Conservation (phyloP, 2,113 vertebrate species). For the Phalacrocorax aristotelis region DNA sequence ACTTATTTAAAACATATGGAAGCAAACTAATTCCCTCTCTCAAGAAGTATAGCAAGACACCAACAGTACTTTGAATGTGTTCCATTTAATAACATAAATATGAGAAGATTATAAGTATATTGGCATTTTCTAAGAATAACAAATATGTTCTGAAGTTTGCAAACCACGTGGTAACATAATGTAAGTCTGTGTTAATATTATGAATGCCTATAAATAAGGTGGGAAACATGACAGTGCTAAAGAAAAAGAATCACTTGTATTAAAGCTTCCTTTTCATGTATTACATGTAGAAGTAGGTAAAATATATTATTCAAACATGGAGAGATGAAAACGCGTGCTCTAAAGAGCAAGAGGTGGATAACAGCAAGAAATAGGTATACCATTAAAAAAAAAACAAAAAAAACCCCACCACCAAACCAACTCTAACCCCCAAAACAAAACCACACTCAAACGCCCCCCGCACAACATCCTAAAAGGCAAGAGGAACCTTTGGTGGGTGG, state of each 20-base stretch:
- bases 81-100: background rate
- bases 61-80: background rate
- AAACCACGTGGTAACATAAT: background rate
- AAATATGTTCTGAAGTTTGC: background rate
- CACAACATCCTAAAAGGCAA: background rate
- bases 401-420: background rate
- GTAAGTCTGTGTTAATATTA: background rate
- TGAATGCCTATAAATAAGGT: background rate
- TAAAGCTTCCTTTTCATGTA: background rate
- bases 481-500: background rate
- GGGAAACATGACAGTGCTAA: background rate
- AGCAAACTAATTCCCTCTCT: background rate
- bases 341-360: background rate
- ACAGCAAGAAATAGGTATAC: background rate
- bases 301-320: background rate
- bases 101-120: background rate
- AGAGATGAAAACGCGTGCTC: background rate
- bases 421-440: background rate
- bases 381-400: background rate
- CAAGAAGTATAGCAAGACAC: background rate
- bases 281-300: background rate
- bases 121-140: background rate
- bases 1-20: background rate
- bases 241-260: background rate
- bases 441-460: background rate